Base-by-base conservation (phyloP, 2,888 invertebrate genomes). In the Neoscelio sp. region DNA sequence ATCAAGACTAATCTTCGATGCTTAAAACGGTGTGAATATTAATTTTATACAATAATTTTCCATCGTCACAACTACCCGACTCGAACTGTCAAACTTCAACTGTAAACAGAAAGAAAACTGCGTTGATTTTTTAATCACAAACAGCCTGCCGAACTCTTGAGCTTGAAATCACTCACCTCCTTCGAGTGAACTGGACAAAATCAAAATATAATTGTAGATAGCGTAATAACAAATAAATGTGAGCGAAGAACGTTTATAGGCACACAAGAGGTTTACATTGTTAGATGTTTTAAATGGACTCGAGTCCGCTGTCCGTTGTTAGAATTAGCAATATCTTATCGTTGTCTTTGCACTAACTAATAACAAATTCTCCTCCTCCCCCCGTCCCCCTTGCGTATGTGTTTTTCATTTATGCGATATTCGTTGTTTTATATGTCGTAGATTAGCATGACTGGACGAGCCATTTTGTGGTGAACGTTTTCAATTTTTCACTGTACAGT, bases 211-310 rank as follows among this genome's bases (percentile, higher is more conserved):
- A 50, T 48, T 17, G 1, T 58, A 38, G 35, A 28, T 67, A 56
- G 52, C n/a, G 10, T 33, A 33, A 33, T 35, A 58, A 58, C 20
- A 50, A 64, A 8, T 52, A 56, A 38, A 58, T 40, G 58, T 46
- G 68, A 76, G 56, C 17, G 62, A 64, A 60, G 62, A 50, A 54
- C 38, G 60, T 68, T 75, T 52, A 48, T 60, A 52, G 52, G 15
- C 44, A 62, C 15, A 33, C 52, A 20, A 65, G 67, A 50, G n/a
- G 67, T 75, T 67, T 30, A 76, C 52, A 48, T 68, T 68, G 54
- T 70, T 68, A 76, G 48, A 76, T 76, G 76, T 76, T 76, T 68
- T 62, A 62, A 54, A 28, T 42, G 62, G 68, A 76, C 33, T 48
- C 23, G 67, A 54, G 46, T 76, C 68, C 46, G 15, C 15, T 62